Base-by-base conservation (phyloP, 2,888 invertebrate species). In the Spialia ferax region DNA sequence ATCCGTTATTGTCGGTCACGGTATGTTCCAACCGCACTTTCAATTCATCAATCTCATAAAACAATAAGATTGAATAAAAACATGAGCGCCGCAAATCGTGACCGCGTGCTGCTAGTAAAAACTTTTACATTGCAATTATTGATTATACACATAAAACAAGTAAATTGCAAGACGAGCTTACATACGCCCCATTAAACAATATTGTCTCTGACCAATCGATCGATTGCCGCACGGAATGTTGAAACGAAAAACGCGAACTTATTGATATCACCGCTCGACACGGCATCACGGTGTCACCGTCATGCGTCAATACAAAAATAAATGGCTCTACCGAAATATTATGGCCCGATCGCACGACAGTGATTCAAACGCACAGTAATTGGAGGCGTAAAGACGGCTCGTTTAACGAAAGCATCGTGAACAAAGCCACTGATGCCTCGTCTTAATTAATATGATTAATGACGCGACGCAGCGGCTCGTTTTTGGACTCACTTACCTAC, bases 371-470 rank as follows among this genome's bases (percentile, higher is more conserved):
- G 20, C 15, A 35, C 79, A 74, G 77, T 80, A 81, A 83, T 82
- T 81, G 80, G 82, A 82, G 79, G 79, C 81, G 79, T 79, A 81
- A 82, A 76, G 74, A 75, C 71, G 73, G 70, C 75, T 71, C 86
- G 83, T 88, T 89, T 85, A 88, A 85, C 84, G 84, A 84, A 81
- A 84, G 80, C 83, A 80, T 83, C 84, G 82, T 86, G 86, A 89
- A 92, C 92, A 91, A 92, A 90, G 86, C 88, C 86, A 82, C 85
- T 88, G 87, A 86, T 79, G 80, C 84, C 87, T 89, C 88, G 87
- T 93, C 92, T 92, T 92, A 92, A 93, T 93, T 93, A 93, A 89
- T 89, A 88, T 93, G 93, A 93, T 93, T 91, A 89, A 93, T 93
- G 92, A 88, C 79, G 78, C 82, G 77, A 77, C 77, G 81, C 80